A percentile compares a stretch with the other conserved stretches of the same genome.
These are phyloP conservation scores for Odontothrips loti DNA, from an alignment of 2,888 invertebrate species.

Conservation along the genomic window DNA sequence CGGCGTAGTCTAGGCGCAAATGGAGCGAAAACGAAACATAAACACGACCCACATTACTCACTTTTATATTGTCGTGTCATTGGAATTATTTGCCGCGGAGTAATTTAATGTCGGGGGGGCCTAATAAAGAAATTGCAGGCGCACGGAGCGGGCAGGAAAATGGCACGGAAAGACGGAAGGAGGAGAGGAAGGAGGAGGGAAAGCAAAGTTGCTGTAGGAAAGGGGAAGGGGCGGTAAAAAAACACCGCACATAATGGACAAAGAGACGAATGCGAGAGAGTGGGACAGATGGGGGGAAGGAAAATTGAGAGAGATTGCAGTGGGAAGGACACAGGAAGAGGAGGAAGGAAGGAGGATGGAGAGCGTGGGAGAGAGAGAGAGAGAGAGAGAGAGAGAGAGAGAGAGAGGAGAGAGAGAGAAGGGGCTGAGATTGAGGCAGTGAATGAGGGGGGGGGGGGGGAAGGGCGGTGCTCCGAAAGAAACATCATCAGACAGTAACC, in stretches of 20 bases:
- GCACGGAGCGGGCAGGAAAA: not conserved
- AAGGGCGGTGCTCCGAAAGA: constrained; percentile 2
- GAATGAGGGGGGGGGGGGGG: not conserved
- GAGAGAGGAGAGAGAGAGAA: not conserved
- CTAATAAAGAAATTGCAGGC: not conserved
- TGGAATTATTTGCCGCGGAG: no score
- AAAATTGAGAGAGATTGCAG: constrained; percentile 1
- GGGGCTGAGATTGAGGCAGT: not conserved
- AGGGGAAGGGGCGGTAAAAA: not conserved
- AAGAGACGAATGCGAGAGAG: not conserved
- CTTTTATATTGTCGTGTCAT: no score
- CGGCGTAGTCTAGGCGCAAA: no score
- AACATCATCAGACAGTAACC: constrained; percentile 24
- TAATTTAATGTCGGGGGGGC: no score
- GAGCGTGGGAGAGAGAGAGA: not conserved
- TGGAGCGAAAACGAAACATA: no score
- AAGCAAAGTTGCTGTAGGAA: not conserved
- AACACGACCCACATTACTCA: no score
- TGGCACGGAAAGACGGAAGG: not conserved
- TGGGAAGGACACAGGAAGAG: not conserved
- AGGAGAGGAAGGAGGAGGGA: not conserved
- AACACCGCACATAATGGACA: not conserved
- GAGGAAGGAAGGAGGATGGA: not conserved
- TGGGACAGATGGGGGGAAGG: constrained; percentile 10
- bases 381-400: not conserved